These are phyloP conservation scores for Xiphophorus hellerii DNA, from an alignment of 2,113 vertebrate species.

Conservation along the genomic window DNA sequence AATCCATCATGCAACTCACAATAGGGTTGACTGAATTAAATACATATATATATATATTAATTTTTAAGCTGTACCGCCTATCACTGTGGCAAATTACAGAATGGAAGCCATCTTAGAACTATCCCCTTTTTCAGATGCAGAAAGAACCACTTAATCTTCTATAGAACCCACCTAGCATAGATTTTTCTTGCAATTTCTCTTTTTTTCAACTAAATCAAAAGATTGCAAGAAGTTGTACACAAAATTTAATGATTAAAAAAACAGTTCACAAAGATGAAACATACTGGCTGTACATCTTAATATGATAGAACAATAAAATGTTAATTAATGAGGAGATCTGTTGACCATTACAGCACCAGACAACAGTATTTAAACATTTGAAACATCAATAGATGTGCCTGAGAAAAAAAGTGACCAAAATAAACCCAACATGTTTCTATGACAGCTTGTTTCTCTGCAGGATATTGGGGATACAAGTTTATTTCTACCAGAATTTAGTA, in stretches of 20 bases:
- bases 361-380: not conserved
- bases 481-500: not conserved
- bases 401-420: not conserved
- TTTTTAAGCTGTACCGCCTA: too few relatives aligned
- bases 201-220: not conserved
- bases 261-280: not conserved
- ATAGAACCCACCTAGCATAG: too few relatives aligned
- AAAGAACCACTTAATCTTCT: too few relatives aligned
- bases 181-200: too few relatives aligned
- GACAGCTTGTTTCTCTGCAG: not conserved
- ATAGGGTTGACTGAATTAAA: too few relatives aligned
- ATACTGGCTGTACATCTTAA: not conserved
- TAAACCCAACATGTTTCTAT: not conserved
- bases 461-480: not conserved
- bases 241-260: not conserved
- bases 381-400: not conserved
- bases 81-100: too few relatives aligned
- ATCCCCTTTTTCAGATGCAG: too few relatives aligned
- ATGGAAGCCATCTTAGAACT: too few relatives aligned
- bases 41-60: too few relatives aligned
- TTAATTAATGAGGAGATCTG: not conserved
- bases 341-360: constrained; percentile 15
- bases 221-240: not conserved
- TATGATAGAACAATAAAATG: not conserved
- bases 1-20: too few relatives aligned